Evolutionary conservation across 1,140 invertebrate species (phyloP), one percentile per base, ranked within the genome.

Genomic region (Rhyzopertha dominica): DNA sequence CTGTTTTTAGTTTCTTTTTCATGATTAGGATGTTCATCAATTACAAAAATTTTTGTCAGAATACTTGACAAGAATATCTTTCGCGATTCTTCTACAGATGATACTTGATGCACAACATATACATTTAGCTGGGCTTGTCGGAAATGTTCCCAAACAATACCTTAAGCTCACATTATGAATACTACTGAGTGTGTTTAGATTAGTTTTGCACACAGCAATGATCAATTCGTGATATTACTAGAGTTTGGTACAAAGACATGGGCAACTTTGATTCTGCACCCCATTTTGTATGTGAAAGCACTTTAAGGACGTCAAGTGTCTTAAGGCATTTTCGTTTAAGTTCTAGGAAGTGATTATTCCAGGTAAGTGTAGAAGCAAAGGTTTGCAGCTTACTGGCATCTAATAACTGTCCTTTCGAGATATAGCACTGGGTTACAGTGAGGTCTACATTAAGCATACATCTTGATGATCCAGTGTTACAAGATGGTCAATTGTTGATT

Each of bases 41-140:
- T n/a, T n/a, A n/a, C n/a, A n/a, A n/a, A n/a, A n/a, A n/a, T n/a
- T n/a, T n/a, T n/a, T n/a, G n/a, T n/a, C n/a, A n/a, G n/a, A n/a
- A n/a, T n/a, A n/a, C n/a, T n/a, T n/a, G n/a, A n/a, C n/a, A n/a
- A n/a, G n/a, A n/a, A n/a, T n/a, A n/a, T n/a, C n/a, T n/a, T n/a
- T 34, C 43, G 26, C 38, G 32, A 28, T 9, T 35, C 13, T 37
- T 36, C 32, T 13, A 49, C 32, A 20, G 40, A 20, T 25, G 34
- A 43, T 35, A 17, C 24, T 12, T n/a, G 32, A 28, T 34, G 30
- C 10, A 22, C 17, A 25, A 20, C 45, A 31, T 16, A 50, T 16
- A 16, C 26, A 31, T 47, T 40, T n/a, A 9, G 31, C 9, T 4
- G 44, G 44, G 10, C 14, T 47, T 8, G 44, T 47, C 8, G 26